These are phyloP conservation scores for Himantopus leucocephalus DNA, from an alignment of 2,113 vertebrate genomes.

Conservation along the genomic window DNA sequence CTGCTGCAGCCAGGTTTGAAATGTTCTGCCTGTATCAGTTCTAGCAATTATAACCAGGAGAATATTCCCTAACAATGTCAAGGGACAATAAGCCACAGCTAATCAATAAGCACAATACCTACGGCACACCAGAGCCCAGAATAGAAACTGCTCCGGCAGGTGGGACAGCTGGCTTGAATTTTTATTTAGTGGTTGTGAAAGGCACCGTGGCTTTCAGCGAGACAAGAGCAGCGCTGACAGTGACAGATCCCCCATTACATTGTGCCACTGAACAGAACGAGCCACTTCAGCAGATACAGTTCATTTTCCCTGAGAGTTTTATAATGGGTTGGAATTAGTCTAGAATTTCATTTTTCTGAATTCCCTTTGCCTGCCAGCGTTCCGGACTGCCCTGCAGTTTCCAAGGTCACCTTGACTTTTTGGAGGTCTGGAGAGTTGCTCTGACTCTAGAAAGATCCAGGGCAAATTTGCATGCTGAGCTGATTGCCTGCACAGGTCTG, in stretches of 20 bases:
- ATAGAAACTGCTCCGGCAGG: background rate
- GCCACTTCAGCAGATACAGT: background rate
- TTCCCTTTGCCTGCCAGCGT: background rate
- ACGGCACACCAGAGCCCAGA: background rate
- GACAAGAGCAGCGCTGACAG: slow-evolving; percentile 44
- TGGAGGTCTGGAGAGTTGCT: background rate
- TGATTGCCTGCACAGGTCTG: background rate
- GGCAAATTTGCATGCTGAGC: background rate
- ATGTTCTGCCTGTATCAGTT: background rate
- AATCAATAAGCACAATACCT: slow-evolving; percentile 13
- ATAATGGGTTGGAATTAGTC: background rate
- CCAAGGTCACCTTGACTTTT: background rate
- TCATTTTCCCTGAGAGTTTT: background rate
- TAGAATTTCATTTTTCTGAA: background rate
- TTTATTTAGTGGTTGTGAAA: slow-evolving; percentile 24
- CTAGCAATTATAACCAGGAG: background rate
- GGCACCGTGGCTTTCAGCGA: slow-evolving; percentile 1
- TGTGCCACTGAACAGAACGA: slow-evolving; percentile 18
- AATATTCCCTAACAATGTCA: background rate
- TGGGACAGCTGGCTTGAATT: slow-evolving; percentile 17
- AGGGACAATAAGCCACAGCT: background rate
- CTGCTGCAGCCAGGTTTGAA: background rate
- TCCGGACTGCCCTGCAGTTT: background rate
- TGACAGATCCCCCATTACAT: slow-evolving; percentile 41
- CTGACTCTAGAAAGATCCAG: background rate